These are phyloP conservation scores for Ricordea florida DNA, from an alignment of 92 coral and sea anemone genomes.

Conservation along the genomic window DNA sequence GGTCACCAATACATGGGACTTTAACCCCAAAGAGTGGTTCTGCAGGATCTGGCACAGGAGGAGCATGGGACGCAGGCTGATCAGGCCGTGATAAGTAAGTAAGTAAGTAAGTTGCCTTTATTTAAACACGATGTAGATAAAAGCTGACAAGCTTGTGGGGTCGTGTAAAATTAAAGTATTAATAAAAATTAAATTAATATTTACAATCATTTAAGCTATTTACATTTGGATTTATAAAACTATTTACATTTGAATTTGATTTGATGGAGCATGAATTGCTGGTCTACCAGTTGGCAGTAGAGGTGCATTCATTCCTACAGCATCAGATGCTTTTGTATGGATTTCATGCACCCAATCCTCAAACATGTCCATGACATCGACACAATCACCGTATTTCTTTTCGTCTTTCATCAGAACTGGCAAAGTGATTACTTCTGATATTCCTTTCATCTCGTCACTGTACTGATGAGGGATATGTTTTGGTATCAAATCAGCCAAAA, in stretches of 20 bases:
- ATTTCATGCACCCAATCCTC: constrained; percentile 38
- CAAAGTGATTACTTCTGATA: constrained; percentile 18
- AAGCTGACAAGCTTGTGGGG: too few species aligned
- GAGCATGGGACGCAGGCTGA: constrained; percentile 57
- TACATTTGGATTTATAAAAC: too few species aligned
- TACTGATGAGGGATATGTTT: constrained; percentile 19
- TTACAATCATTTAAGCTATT: too few species aligned
- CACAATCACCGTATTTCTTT: constrained; percentile 36
- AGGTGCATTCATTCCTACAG: background rate
- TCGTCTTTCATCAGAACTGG: constrained; percentile 40
- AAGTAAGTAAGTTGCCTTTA: too few species aligned
- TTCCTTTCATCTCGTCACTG: constrained; percentile 30
- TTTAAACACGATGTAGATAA: too few species aligned
- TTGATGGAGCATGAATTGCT: background rate
- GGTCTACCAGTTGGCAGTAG: background rate
- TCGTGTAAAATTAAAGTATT: too few species aligned
- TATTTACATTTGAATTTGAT: too few species aligned
- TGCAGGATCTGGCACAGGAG: constrained; percentile 15
- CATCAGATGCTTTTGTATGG: constrained; percentile 1
- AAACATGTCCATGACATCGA: constrained; percentile 19
- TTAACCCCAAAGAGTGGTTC: constrained; percentile 47
- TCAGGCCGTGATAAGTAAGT: constrained; percentile 56
- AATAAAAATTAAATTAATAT: too few species aligned
- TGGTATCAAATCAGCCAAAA: constrained; percentile 5
- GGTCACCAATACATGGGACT: constrained; percentile 61